Evolutionary conservation across 2,888 invertebrate species (phyloP).

Genomic region (Noctua fimbriata): DNA sequence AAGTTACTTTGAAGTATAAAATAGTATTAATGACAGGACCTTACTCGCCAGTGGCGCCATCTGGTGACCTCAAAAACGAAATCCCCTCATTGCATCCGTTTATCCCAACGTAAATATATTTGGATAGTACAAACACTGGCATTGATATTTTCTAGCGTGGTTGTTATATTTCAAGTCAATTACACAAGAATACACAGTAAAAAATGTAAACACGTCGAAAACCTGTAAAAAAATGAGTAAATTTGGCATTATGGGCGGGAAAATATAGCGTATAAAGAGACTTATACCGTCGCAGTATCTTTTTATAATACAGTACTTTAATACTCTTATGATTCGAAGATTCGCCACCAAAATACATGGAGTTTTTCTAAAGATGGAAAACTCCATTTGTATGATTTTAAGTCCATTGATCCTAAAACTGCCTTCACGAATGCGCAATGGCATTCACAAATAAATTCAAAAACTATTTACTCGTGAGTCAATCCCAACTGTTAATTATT

Average conservation of each 20-base stretch:
- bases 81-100: neutral
- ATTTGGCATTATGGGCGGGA: constrained; percentile 64
- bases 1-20: no score
- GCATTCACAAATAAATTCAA: neutral
- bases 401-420: neutral
- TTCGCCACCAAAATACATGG: constrained; percentile 4
- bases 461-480: neutral
- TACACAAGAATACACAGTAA: constrained; percentile 14
- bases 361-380: neutral
- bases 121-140: neutral
- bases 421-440: constrained; percentile 6
- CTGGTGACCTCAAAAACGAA: no score
- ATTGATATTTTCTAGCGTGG: neutral
- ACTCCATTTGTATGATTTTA: neutral
- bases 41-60: no score
- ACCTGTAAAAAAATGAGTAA: constrained; percentile 63
- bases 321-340: constrained; percentile 13
- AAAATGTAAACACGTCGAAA: constrained; percentile 54
- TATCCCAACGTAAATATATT: neutral
- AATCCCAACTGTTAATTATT: constrained; percentile 64
- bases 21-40: no score
- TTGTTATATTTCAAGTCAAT: constrained; percentile 16
- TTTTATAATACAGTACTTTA: constrained; percentile 5
- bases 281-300: neutral
- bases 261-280: constrained; percentile 16